Evolutionary conservation across 2,888 invertebrate species (phyloP), one percentile per base, ranked within the genome.

Genomic region (Tipula vernalis): DNA sequence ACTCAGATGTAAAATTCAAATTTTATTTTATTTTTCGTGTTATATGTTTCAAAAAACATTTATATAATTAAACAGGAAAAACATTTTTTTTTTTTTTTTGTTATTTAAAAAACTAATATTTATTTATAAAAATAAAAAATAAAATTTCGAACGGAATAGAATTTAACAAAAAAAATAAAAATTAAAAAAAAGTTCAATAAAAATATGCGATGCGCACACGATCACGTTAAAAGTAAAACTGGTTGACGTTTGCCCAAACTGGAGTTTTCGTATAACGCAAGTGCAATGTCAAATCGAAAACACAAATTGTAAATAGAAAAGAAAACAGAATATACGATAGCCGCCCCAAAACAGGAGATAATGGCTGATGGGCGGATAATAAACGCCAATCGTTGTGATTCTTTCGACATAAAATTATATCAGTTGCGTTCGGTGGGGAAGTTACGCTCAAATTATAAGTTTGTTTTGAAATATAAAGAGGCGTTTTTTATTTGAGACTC

Each of bases 211-310:
- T 90, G 90, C 91, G 90, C 89, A 90, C 90, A 90, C 89, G 89
- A 89, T 90, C 90, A 91, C 91, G 91, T 90, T 91, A 90, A 90
- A 91, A 89, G 90, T 90, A 90, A 90, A 90, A 91, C 91, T 91
- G 89, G 90, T 90, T 91, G 89, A 88, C 51, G 71, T 87, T 51
- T 51, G 15, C 84, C 8, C 84, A 84, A 39, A 84, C 84, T 39
- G 84, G 84, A 84, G 84, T 84, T 84, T 84, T 41, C 36, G 41
- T 84, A 15, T 84, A 84, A 84, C 84, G 84, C 84, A 84, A 84
- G 84, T 84, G 84, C 84, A 84, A 84, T 84, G 84, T 84, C 84
- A 84, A 84, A 84, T 39, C 39, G 41, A 41, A 84, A 84, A 84
- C n/a, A 84, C 41, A 84, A 84, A 84, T 39, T 84, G 18, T n/a